These are phyloP conservation scores for Cephus sareptanus DNA, from an alignment of 2,888 invertebrate species.

Conservation along the genomic window DNA sequence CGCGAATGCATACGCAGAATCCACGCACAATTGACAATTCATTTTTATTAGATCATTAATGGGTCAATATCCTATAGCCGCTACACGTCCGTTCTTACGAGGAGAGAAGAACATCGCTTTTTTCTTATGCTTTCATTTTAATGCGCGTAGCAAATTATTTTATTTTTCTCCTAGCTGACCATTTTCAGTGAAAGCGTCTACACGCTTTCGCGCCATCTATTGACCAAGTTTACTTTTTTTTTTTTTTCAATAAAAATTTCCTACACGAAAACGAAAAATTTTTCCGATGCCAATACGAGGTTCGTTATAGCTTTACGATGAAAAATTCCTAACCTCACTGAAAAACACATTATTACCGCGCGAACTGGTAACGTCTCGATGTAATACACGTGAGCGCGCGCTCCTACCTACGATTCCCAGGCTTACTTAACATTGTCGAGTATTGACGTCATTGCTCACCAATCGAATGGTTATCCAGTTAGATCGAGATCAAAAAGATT, in stretches of 20 bases:
- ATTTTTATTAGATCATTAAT: conserved; percentile 35
- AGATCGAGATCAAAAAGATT: conserved; percentile 27
- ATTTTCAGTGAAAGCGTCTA: neutral
- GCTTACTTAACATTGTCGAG: conserved; percentile 19
- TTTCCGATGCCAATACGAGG: neutral
- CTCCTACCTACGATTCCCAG: conserved; percentile 15
- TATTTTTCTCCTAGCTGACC: neutral
- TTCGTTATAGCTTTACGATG: neutral
- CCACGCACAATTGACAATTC: conserved; percentile 24
- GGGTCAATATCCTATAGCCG: conserved; percentile 36
- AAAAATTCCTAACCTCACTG: neutral
- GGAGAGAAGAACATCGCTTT: neutral
- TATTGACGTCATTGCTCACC: conserved; percentile 19
- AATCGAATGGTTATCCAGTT: conserved; percentile 25
- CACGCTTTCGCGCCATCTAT: neutral
- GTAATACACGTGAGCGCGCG: neutral
- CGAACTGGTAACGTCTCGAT: neutral
- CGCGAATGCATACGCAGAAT: conserved; percentile 31
- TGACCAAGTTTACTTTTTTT: neutral
- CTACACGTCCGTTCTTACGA: conserved; percentile 6
- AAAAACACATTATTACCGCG: neutral
- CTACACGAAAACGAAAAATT: too few relatives aligned
- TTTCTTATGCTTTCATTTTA: neutral
- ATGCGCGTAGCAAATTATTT: neutral
- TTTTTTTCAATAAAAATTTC: too few relatives aligned